phyloP scores from a whole-genome alignment of 2,888 invertebrate species.

The Apamea epomidion region DNA sequence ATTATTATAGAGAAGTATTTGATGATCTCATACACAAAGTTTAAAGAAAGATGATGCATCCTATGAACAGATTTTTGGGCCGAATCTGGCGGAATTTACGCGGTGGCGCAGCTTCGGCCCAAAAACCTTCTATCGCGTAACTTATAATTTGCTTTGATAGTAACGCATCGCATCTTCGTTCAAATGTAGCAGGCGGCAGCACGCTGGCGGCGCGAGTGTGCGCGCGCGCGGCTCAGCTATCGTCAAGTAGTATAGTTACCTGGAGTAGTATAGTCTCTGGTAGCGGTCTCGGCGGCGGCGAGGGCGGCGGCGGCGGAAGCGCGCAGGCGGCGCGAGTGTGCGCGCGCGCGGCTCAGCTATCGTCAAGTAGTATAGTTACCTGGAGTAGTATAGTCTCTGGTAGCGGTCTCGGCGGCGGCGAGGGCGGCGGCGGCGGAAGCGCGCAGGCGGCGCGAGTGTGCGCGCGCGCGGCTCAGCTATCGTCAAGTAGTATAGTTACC shows the following conservation, averaged over 20 bases:
- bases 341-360: constrained; percentile 77
- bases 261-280: constrained; percentile 69
- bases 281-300: constrained; percentile 82
- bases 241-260: constrained; percentile 8
- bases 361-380: constrained; percentile 8
- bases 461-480: constrained; percentile 77
- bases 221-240: background rate
- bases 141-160: background rate
- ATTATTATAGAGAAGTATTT: background rate
- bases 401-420: constrained; percentile 82
- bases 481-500: constrained; percentile 8
- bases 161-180: background rate
- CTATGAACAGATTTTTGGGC: background rate
- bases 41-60: background rate
- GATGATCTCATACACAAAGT: background rate
- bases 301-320: constrained; percentile 83
- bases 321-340: constrained; percentile 81
- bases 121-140: background rate
- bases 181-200: background rate
- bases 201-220: constrained; percentile 83
- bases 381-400: constrained; percentile 69
- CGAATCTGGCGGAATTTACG: background rate
- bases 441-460: constrained; percentile 81
- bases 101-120: background rate
- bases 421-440: constrained; percentile 83